phyloP scores from a whole-genome alignment of 2,113 vertebrate species.

The Xerus inauris region DNA sequence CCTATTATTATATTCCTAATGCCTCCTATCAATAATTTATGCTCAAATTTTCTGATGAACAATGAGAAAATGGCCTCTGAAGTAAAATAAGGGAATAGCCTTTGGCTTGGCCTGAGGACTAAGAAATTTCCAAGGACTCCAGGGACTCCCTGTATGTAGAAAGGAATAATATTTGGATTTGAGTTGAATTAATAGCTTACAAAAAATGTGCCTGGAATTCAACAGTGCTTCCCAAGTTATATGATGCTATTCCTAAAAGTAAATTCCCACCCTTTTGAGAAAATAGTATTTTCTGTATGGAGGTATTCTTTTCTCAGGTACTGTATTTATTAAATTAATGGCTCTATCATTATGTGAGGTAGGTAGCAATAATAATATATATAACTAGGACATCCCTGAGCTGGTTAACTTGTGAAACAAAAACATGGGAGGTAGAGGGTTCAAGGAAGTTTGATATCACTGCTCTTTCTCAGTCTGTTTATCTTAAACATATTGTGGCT shows the following conservation, averaged over 20 bases:
- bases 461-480: background rate
- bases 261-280: background rate
- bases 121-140: background rate
- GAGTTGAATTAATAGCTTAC: background rate
- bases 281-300: background rate
- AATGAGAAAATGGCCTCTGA: background rate
- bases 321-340: slow-evolving; percentile 2
- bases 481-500: background rate
- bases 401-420: background rate
- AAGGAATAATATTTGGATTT: background rate
- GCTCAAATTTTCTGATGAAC: background rate
- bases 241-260: background rate
- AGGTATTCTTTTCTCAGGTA: background rate
- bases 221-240: background rate
- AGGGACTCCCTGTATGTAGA: background rate
- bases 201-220: background rate
- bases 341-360: background rate
- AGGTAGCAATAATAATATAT: background rate
- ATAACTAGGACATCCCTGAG: background rate
- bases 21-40: background rate
- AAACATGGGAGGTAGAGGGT: background rate
- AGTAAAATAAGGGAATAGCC: background rate
- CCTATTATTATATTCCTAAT: background rate
- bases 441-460: background rate
- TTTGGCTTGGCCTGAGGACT: background rate